These are phyloP conservation scores for Linnaemya vulpina DNA, from an alignment of 2,888 invertebrate species.

Conservation along the genomic window DNA sequence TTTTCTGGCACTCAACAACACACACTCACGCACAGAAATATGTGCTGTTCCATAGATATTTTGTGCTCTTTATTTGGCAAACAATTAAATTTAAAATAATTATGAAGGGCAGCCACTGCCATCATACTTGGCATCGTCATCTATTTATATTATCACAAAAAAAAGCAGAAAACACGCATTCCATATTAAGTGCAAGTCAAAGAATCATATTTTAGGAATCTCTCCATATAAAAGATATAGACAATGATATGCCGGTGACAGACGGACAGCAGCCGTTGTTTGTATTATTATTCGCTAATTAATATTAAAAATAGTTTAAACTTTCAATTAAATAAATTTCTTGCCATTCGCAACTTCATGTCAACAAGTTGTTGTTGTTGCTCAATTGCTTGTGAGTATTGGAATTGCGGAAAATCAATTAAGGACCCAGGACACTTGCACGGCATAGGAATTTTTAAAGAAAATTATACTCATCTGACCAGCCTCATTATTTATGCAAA, in stretches of 20 bases:
- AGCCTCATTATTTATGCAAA: conserved; percentile 68
- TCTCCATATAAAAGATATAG: not conserved
- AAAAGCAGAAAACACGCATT: not conserved
- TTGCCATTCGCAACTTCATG: conserved; percentile 4
- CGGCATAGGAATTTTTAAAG: not conserved
- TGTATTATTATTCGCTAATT: conserved; percentile 46
- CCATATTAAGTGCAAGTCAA: conserved; percentile 38
- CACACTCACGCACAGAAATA: no score
- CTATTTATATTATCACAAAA: not conserved
- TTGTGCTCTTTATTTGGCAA: conserved; percentile 14
- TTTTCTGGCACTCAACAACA: no score
- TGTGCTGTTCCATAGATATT: not conserved
- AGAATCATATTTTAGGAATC: conserved; percentile 1
- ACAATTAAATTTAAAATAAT: conserved; percentile 47
- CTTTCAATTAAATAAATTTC: conserved; percentile 59
- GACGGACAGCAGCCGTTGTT: not conserved
- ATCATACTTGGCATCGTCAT: conserved; percentile 20
- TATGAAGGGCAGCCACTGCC: conserved; percentile 20
- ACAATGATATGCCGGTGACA: not conserved
- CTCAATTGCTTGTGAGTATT: conserved; percentile 47
- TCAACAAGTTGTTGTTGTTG: conserved; percentile 2
- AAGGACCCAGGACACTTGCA: conserved; percentile 14
- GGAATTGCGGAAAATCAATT: conserved; percentile 63
- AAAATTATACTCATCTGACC: not conserved
- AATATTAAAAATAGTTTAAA: conserved; percentile 56